These are phyloP conservation scores for Callorhinus ursinus DNA, from an alignment of 2,113 vertebrate species.

Conservation along the genomic window DNA sequence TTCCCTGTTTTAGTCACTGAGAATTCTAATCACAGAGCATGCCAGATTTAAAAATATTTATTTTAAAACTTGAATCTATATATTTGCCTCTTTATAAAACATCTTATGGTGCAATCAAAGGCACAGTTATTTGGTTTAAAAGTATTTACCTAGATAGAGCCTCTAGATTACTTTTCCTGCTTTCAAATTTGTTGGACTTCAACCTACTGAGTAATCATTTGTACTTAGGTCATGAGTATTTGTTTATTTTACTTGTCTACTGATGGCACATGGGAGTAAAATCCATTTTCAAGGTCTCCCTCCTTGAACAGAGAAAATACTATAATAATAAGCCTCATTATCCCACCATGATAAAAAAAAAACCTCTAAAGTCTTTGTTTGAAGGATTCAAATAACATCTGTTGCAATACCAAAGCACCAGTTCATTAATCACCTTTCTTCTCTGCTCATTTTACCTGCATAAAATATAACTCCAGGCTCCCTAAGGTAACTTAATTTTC, in stretches of 20 bases:
- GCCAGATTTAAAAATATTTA: constrained; percentile 61
- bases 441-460: not conserved
- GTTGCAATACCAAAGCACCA: not conserved
- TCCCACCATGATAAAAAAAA: not conserved
- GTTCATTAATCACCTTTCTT: constrained; percentile 48
- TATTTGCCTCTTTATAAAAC: constrained; percentile 54
- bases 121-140: constrained; percentile 67
- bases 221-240: constrained; percentile 13
- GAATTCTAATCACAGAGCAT: constrained; percentile 61
- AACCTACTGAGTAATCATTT: constrained; percentile 2
- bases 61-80: constrained; percentile 55
- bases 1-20: constrained; percentile 43
- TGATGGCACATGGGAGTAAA: constrained; percentile 31
- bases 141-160: constrained; percentile 79
- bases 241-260: constrained; percentile 46
- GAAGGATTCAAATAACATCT: constrained; percentile 52
- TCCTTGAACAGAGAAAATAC: not conserved
- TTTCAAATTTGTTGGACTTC: constrained; percentile 59
- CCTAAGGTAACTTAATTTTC: constrained; percentile 50
- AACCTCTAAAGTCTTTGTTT: constrained; percentile 42
- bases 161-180: constrained; percentile 79
- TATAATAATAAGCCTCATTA: constrained; percentile 42
- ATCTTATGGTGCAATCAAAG: constrained; percentile 73
- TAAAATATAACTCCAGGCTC: not conserved
- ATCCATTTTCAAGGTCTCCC: constrained; percentile 11